These are phyloP conservation scores for Lycaena phlaeas DNA, from an alignment of 2,888 invertebrate species.

Conservation along the genomic window DNA sequence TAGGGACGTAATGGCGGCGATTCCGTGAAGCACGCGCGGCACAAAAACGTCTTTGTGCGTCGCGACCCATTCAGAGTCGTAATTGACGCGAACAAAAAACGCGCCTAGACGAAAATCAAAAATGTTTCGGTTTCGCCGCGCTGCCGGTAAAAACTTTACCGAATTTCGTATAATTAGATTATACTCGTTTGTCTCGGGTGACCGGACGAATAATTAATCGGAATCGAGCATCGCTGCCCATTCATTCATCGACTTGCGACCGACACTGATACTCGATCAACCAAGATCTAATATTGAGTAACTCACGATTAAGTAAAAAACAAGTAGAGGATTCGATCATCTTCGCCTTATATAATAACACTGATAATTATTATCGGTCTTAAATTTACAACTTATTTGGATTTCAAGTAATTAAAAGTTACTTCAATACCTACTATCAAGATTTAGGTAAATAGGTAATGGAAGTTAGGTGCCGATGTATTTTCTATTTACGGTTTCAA, in stretches of 20 bases:
- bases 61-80: conserved; percentile 50
- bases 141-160: conserved; percentile 39
- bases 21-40: conserved; percentile 53
- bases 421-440: too few relatives aligned
- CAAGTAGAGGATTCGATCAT: too few relatives aligned
- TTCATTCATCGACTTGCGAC: conserved; percentile 7
- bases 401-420: too few relatives aligned
- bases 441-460: too few relatives aligned
- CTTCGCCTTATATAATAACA: too few relatives aligned
- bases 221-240: conserved; percentile 16
- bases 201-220: conserved; percentile 14
- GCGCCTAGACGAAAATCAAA: conserved; percentile 54
- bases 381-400: too few relatives aligned
- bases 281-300: too few relatives aligned
- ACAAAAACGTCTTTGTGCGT: conserved; percentile 30
- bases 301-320: too few relatives aligned
- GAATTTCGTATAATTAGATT: conserved; percentile 60
- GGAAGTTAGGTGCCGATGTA: too few relatives aligned
- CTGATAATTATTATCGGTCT: too few relatives aligned
- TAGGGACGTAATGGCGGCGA: conserved; percentile 21
- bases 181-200: conserved; percentile 26
- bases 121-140: conserved; percentile 52
- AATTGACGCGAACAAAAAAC: conserved; percentile 64
- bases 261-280: too few relatives aligned
- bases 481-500: too few relatives aligned